Conservation (phyloP, 1,140 invertebrate genomes). For the Drosophila equinoxialis region DNA sequence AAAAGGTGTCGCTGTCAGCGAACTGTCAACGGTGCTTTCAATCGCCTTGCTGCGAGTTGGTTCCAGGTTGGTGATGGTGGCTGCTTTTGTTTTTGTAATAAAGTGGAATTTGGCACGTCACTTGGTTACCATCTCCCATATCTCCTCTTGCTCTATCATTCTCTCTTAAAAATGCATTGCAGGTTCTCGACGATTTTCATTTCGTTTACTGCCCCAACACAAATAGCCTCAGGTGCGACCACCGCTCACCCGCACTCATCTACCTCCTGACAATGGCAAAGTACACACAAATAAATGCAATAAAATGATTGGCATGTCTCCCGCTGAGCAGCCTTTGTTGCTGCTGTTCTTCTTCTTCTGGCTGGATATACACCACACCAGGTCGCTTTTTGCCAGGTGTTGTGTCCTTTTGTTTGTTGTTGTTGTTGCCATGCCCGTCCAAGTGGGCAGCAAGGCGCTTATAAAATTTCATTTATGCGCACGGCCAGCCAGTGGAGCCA, state of each 20-base stretch:
- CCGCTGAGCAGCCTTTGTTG: constrained; percentile 55
- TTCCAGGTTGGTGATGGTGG: neutral
- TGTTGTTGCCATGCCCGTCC: constrained; percentile 5
- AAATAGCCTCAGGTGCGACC: constrained; percentile 10
- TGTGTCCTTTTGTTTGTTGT: constrained; percentile 11
- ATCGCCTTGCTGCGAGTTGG: constrained; percentile 31
- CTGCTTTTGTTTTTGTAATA: constrained; percentile 63
- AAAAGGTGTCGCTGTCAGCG: constrained; percentile 76
- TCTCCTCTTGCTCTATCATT: no score
- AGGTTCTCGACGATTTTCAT: constrained; percentile 70
- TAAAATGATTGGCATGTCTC: constrained; percentile 77
- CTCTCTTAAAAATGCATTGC: constrained; percentile 63
- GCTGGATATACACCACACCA: constrained; percentile 1
- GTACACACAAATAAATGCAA: constrained; percentile 80
- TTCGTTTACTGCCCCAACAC: constrained; percentile 65
- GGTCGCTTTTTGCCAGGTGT: constrained; percentile 47
- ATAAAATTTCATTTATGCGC: constrained; percentile 78
- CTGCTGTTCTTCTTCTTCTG: neutral
- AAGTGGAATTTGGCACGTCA: constrained; percentile 78
- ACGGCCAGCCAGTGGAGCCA: constrained; percentile 22
- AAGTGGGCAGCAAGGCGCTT: constrained; percentile 74
- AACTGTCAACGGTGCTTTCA: constrained; percentile 36
- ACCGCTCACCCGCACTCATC: neutral
- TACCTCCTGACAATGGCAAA: constrained; percentile 67
- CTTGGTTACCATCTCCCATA: constrained; percentile 31